Evolutionary conservation across 2,797 vertebrate genomes (phyloP), one percentile per base, ranked within the genome.

Genomic region (Liasis olivaceus): DNA sequence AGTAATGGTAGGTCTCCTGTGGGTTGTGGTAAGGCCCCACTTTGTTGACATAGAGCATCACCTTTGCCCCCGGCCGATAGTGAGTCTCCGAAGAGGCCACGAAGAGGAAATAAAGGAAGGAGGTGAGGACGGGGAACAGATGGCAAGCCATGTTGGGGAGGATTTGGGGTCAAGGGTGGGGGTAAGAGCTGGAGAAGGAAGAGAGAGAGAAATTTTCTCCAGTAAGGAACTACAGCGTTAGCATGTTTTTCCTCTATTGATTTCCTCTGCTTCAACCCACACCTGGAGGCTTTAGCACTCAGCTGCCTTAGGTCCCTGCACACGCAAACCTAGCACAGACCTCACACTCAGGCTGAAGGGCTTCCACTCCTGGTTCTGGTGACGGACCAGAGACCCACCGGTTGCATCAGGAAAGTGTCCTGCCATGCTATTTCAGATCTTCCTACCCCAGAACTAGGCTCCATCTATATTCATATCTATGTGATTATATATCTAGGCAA

Each of bases 1-100:
- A 99, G 97, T 98, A 99, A 97, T 99, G 99, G 97, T 99, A 99
- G 8, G 99, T 99, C 97, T 99, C 99, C 96, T 99, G 99, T 36
- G 99, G 99, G 95, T 99, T 99, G 96, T 99, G 99, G 96, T 99
- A 99, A 84, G 99, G 99, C 2, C 99, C 99, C 91, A 99, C 99
- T 98, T 99, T 99, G 97, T 99, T 99, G 95, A 99, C 99, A 92
- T 98, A 99, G 0, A 99, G 97, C 94, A 98, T 97, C 88, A 99
- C 98, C 0, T 98, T 97, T 91, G 99, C 98, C 14, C 98, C 98
- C 22, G 94, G 94, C 93, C 98, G 98, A 96, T 98, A 99, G 95
- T 96, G 98, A 72, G 95, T 95, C 42, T 97, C 96, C 90, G 97
- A 98, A 93, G 97, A 96, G 92, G 89, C 97, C 96, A 98, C 91